Conservation (phyloP, 2,113 vertebrate species). For the Agapornis roseicollis region DNA sequence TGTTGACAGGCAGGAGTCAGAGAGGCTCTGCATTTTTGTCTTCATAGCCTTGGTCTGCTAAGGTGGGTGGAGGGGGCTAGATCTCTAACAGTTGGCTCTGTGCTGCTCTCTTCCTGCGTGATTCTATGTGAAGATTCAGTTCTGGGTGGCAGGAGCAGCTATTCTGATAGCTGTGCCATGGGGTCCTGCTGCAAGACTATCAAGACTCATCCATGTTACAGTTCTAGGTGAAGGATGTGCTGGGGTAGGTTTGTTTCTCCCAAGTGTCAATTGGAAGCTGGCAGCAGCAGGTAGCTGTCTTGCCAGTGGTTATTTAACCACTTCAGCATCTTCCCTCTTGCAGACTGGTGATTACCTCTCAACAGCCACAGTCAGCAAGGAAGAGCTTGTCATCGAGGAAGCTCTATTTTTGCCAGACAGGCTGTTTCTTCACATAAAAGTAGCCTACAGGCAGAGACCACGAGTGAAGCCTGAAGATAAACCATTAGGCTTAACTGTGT, state of each 20-base stretch:
- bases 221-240: not conserved
- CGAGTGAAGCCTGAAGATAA: not conserved
- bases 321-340: not conserved
- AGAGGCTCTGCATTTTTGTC: constrained; percentile 23
- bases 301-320: not conserved
- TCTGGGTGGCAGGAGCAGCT: not conserved
- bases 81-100: constrained; percentile 17
- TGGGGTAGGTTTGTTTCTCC: not conserved
- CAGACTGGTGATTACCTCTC: not conserved
- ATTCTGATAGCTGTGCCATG: not conserved
- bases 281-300: not conserved
- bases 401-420: constrained; percentile 21
- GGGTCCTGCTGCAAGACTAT: not conserved
- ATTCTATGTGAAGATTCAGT: not conserved
- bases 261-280: not conserved
- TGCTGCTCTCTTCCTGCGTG: constrained; percentile 43
- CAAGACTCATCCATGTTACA: rapidly evolving
- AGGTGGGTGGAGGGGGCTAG: constrained; percentile 47
- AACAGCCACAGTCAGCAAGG: not conserved
- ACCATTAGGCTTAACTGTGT: constrained; percentile 17
- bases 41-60: constrained; percentile 45
- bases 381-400: not conserved
- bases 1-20: not conserved
- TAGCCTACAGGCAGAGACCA: constrained; percentile 1
- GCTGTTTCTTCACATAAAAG: not conserved